Conservation (phyloP, 2,113 vertebrate genomes). For the Leptosomus discolor region DNA sequence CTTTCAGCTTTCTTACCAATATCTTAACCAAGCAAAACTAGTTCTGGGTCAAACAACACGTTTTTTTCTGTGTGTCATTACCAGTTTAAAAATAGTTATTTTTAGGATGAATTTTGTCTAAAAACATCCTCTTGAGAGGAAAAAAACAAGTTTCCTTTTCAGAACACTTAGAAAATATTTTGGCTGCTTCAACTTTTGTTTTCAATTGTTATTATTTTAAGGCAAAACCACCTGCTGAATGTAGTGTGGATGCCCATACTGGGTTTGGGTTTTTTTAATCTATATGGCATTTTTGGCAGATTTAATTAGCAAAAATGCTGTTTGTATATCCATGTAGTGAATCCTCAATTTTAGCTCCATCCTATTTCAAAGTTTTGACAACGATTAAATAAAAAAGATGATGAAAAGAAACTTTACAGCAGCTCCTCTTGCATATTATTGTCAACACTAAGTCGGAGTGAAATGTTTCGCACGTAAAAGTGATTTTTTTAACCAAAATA, state of each 20-base stretch:
- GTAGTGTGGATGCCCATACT: neutral
- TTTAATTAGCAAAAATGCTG: neutral
- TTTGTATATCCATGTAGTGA: neutral
- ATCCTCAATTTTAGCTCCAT: neutral
- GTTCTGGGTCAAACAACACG: neutral
- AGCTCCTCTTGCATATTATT: neutral
- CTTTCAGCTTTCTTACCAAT: neutral
- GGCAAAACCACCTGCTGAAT: neutral
- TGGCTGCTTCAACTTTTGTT: neutral
- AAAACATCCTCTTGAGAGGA: neutral
- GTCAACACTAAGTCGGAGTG: neutral
- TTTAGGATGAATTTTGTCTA: neutral
- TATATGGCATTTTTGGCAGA: neutral
- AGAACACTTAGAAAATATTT: neutral
- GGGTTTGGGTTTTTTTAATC: neutral
- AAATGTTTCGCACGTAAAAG: neutral
- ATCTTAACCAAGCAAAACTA: neutral
- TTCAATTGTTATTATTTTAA: neutral
- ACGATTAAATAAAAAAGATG: neutral
- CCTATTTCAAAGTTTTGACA: neutral
- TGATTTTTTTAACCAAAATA: conserved; percentile 44
- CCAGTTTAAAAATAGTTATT: neutral
- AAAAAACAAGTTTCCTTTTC: neutral
- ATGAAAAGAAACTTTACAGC: neutral
- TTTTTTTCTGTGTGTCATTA: neutral